Evolutionary conservation across 2,888 invertebrate species (phyloP).

Genomic region (Hirtodrosophila confusa): DNA sequence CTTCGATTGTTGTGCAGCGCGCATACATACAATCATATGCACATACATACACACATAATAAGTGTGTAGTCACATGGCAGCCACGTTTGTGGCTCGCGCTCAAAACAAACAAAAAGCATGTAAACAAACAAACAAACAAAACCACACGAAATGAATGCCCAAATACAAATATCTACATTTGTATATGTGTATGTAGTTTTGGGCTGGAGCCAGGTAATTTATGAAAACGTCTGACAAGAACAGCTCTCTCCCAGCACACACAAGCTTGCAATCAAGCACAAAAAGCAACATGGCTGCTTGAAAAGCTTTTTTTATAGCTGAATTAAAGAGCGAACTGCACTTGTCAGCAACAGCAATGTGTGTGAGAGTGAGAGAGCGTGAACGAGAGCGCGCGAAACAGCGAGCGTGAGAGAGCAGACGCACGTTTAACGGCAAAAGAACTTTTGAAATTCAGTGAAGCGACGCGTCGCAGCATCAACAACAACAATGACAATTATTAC

Average conservation of each 20-base stretch:
- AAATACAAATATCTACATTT: conserved; percentile 35
- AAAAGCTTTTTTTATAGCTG: conserved; percentile 75
- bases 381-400: conserved; percentile 2
- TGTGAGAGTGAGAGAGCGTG: conserved; percentile 7
- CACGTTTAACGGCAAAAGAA: conserved; percentile 74
- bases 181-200: conserved; percentile 1
- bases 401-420: conserved; percentile 3
- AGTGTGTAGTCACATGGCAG: conserved; percentile 18
- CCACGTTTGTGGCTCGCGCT: conserved; percentile 55
- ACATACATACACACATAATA: background rate
- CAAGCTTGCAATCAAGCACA: conserved; percentile 16
- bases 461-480: conserved; percentile 46
- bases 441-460: conserved; percentile 72
- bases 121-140: conserved; percentile 69
- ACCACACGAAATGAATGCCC: conserved; percentile 32
- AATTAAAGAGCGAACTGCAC: conserved; percentile 48
- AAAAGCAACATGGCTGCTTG: conserved; percentile 78
- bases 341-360: conserved; percentile 64
- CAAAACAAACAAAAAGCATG: conserved; percentile 59
- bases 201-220: conserved; percentile 57
- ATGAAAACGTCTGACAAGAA: conserved; percentile 27
- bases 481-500: conserved; percentile 37
- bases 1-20: no score
- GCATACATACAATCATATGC: no score
- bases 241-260: conserved; percentile 21